phyloP scores from a whole-genome alignment of 2,113 vertebrate genomes.

The Pseudorasbora parva region DNA sequence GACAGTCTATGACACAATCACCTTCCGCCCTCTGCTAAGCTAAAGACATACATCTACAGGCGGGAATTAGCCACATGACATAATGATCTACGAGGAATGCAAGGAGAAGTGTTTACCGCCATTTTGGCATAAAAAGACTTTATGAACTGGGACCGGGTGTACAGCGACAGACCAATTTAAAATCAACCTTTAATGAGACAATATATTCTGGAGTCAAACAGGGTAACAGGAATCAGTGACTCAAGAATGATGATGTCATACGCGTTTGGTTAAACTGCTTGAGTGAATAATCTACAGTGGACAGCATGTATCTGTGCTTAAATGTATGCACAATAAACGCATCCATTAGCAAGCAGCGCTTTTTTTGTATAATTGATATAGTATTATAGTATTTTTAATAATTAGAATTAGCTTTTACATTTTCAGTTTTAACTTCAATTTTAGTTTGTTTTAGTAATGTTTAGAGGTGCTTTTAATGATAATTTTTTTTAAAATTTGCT shows the following conservation, averaged over 20 bases:
- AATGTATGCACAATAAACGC: neutral
- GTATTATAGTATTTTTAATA: neutral
- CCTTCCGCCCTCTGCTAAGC: constrained; percentile 45
- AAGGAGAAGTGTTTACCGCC: neutral
- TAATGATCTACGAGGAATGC: constrained; percentile 35
- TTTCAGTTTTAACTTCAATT: neutral
- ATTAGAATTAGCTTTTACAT: neutral
- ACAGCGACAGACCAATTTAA: neutral
- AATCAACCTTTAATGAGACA: neutral
- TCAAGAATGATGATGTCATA: constrained; percentile 27
- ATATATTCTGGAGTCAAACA: neutral
- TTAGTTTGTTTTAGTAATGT: neutral
- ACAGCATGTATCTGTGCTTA: neutral
- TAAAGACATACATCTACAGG: constrained; percentile 33
- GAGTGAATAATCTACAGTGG: constrained; percentile 16
- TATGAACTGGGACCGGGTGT: constrained; percentile 5
- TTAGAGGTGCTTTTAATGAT: too few species aligned
- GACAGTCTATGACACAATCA: constrained; percentile 58
- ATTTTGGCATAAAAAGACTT: constrained; percentile 18
- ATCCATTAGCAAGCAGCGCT: neutral
- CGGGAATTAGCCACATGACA: constrained; percentile 47
- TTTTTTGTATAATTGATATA: neutral
- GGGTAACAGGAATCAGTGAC: constrained; percentile 22
- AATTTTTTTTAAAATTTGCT: neutral
- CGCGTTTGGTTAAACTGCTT: neutral